phyloP scores from a whole-genome alignment of 2,797 vertebrate genomes.

The Chelonia mydas region DNA sequence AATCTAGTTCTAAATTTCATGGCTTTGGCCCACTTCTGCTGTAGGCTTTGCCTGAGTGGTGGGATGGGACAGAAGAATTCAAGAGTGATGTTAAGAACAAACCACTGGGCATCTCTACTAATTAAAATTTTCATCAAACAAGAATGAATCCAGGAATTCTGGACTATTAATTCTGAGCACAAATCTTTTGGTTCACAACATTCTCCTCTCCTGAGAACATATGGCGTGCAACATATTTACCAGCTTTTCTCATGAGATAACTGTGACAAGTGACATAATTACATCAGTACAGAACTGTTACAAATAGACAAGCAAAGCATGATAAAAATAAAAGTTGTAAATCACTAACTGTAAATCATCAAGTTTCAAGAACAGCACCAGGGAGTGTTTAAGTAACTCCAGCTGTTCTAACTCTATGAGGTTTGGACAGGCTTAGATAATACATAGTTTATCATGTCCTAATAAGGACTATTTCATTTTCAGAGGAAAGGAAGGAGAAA shows the following conservation, averaged over 20 bases:
- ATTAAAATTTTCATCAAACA: not conserved
- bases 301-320: constrained; percentile 27
- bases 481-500: not conserved
- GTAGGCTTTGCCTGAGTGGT: not conserved
- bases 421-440: not conserved
- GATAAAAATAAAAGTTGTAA: constrained; percentile 35
- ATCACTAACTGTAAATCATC: constrained; percentile 30
- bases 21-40: not conserved
- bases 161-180: not conserved
- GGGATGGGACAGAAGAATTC: not conserved
- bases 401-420: constrained; percentile 41
- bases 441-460: constrained; percentile 21
- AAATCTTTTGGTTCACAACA: not conserved
- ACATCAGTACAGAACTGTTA: constrained; percentile 11
- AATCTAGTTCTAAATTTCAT: not conserved
- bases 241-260: constrained; percentile 26
- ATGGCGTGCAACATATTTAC: not conserved
- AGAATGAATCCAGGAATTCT: constrained; percentile 13
- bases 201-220: not conserved
- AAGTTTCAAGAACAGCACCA: constrained; percentile 12
- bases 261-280: constrained; percentile 11
- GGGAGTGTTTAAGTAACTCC: constrained; percentile 7
- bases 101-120: not conserved
- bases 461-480: constrained; percentile 30
- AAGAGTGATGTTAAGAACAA: not conserved